Conservation (phyloP, 2,797 vertebrate genomes). For the Taeniopygia guttata region DNA sequence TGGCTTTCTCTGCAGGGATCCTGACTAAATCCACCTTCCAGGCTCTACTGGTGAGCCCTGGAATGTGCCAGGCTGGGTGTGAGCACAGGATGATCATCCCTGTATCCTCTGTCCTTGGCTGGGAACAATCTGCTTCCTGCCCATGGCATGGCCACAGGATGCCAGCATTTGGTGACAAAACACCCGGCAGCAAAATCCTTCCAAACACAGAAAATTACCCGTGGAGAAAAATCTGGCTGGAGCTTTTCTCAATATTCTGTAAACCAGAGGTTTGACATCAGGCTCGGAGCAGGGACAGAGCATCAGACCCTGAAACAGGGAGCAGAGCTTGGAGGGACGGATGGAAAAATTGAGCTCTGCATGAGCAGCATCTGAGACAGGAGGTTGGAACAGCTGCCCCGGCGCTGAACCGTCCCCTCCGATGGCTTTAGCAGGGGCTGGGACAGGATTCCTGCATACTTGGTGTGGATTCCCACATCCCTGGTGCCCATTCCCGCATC, state of each 20-base stretch:
- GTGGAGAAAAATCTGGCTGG: neutral
- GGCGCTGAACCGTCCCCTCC: accelerated
- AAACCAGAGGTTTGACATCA: neutral
- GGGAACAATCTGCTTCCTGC: neutral
- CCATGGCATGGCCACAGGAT: neutral
- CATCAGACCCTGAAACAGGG: neutral
- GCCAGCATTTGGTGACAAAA: neutral
- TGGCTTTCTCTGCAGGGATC: neutral
- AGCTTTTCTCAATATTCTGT: neutral
- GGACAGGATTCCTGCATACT: neutral
- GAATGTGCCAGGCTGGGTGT: neutral
- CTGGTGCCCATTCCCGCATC: accelerated
- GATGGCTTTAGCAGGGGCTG: neutral
- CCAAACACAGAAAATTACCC: neutral
- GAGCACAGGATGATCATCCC: neutral
- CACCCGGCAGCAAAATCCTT: neutral
- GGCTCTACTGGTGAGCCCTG: neutral
- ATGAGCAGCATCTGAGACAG: neutral
- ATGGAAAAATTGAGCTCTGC: neutral
- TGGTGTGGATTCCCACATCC: accelerated
- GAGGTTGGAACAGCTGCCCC: neutral
- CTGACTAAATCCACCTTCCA: neutral
- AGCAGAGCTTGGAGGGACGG: neutral
- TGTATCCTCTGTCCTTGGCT: neutral
- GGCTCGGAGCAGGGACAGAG: accelerated